These are phyloP conservation scores for Aporophyla lueneburgensis DNA, from an alignment of 2,888 invertebrate species.

Conservation along the genomic window DNA sequence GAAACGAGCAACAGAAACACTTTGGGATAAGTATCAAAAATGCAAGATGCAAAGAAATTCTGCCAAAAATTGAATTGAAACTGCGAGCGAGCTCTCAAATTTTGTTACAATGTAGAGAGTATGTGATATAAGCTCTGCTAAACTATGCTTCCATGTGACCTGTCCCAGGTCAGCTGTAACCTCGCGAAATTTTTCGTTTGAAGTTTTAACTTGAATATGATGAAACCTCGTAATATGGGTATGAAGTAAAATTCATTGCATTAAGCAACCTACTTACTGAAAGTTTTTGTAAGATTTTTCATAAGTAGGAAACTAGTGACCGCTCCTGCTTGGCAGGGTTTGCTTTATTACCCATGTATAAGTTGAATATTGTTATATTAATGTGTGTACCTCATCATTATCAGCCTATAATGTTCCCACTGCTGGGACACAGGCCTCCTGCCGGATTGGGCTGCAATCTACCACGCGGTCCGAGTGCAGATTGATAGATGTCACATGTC, in stretches of 20 bases:
- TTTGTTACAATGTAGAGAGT: constrained; percentile 54
- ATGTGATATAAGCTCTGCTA: constrained; percentile 39
- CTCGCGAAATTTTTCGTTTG: neutral
- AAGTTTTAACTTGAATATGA: neutral
- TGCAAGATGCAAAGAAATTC: constrained; percentile 15
- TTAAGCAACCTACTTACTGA: too few relatives aligned
- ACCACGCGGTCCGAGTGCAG: too few relatives aligned
- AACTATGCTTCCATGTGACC: constrained; percentile 12
- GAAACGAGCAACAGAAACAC: neutral
- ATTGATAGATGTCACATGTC: too few relatives aligned
- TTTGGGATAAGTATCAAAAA: constrained; percentile 5
- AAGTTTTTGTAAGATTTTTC: too few relatives aligned
- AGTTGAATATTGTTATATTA: too few relatives aligned
- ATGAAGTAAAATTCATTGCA: neutral
- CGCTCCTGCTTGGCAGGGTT: too few relatives aligned
- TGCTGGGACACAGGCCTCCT: too few relatives aligned
- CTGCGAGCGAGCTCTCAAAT: constrained; percentile 55
- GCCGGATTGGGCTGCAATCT: too few relatives aligned
- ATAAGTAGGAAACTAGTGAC: too few relatives aligned
- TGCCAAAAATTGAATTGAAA: constrained; percentile 48
- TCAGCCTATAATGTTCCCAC: too few relatives aligned
- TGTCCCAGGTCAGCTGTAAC: constrained; percentile 7
- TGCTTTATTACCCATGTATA: too few relatives aligned
- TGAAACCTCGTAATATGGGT: neutral
- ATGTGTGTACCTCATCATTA: too few relatives aligned